Base-by-base conservation (phyloP, 2,888 invertebrate genomes). In the Encarsia formosa region DNA sequence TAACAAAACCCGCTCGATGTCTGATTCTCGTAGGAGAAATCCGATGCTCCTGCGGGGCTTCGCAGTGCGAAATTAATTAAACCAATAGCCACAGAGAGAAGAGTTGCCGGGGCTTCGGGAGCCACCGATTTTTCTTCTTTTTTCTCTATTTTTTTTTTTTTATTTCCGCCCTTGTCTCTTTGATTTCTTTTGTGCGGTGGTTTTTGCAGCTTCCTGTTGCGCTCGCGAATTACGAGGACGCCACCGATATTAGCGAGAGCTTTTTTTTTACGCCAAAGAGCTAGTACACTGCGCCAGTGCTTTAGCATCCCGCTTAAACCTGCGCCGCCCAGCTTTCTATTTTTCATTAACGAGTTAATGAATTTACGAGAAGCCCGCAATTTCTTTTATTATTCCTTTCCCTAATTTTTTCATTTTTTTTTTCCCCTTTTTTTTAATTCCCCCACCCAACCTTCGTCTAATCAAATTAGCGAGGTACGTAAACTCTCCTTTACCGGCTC, bases 11-110 rank as follows among this genome's bases (percentile, higher is more conserved):
- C n/a, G n/a, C n/a, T n/a, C n/a, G n/a, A n/a, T n/a, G n/a, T 41
- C 48, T 40, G 40, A 45, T 53, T 49, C 46, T 50, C 50, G 26
- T n/a, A n/a, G n/a, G 52, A 49, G 60, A 62, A 64, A 63, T 61
- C 59, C 58, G 61, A 64, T 62, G 46, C 55, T 48, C 37, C 35
- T 44, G 29, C 37, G 46, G 44, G 26, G 3, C 26, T 6, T 5
- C 32, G 32, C 13, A n/a, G n/a, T 32, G 60, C 62, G 57, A 67
- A 67, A 69, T 66, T 69, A 67, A 69, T 68, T 66, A 67, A 69
- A 69, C 65, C 64, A 61, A 67, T 65, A 68, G 63, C 60, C 56
- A 53, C 44, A 47, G 42, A n/a, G 3, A 34, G 34, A 34, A 15
- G 26, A 26, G 26, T 9, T 6, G 16, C 20, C 40, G 23, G 45